Evolutionary conservation across 2,113 vertebrate genomes (phyloP).

Genomic region (Xyrauchen texanus): DNA sequence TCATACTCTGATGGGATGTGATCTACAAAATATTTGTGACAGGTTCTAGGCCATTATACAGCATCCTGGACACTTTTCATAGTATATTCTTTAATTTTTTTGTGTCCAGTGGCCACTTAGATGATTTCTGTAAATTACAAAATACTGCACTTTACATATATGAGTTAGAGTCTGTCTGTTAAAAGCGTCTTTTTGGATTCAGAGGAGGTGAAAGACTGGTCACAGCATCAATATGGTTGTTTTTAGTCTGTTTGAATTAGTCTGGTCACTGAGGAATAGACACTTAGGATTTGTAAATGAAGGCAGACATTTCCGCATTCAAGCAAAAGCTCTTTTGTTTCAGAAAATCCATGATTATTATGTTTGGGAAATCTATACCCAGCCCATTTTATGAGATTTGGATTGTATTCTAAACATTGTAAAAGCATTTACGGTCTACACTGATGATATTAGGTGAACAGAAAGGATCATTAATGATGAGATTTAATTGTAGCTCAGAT

Average conservation of each 20-base stretch:
- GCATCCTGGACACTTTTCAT: no score
- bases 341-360: slow-evolving; percentile 64
- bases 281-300: slow-evolving; percentile 20
- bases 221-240: no score
- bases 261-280: not conserved
- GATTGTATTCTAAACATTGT: slow-evolving; percentile 59
- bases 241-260: not conserved
- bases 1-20: no score
- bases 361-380: slow-evolving; percentile 46
- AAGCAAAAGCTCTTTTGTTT: slow-evolving; percentile 24
- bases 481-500: slow-evolving; percentile 30
- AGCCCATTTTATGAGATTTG: slow-evolving; percentile 56
- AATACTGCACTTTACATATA: no score
- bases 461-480: slow-evolving; percentile 47
- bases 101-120: no score
- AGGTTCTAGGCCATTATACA: no score
- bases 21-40: no score
- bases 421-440: slow-evolving; percentile 62
- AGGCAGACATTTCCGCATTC: not conserved
- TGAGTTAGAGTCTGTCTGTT: no score
- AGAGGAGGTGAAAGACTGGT: no score
- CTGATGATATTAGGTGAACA: slow-evolving; percentile 52
- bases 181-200: no score
- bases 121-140: slow-evolving; percentile 8
- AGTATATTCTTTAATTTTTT: no score